Percentiles rank a stretch among this genome's conserved stretches.
These are phyloP conservation scores for Pteropus alecto DNA, from an alignment of 2,113 vertebrate species.

Conservation along the genomic window DNA sequence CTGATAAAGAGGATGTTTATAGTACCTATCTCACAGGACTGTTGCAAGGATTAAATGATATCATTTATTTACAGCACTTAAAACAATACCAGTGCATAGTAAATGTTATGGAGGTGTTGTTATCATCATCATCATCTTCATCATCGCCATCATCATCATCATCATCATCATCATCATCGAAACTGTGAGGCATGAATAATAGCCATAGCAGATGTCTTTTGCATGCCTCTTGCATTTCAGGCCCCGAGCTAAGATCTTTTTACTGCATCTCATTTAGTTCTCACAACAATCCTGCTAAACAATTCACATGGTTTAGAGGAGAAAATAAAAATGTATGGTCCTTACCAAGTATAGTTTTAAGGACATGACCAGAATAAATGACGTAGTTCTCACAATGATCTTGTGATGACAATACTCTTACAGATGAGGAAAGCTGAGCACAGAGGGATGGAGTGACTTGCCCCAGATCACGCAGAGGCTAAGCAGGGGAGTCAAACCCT, in stretches of 20 bases:
- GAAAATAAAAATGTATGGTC: neutral
- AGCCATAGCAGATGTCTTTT: neutral
- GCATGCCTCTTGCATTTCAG: neutral
- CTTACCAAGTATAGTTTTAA: neutral
- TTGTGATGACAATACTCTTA: neutral
- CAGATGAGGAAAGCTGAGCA: neutral
- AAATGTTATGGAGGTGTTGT: neutral
- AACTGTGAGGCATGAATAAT: neutral
- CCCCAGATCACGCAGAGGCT: neutral
- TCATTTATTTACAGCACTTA: neutral
- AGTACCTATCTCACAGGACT: neutral
- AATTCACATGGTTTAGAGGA: neutral
- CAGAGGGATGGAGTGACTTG: neutral
- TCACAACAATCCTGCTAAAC: neutral
- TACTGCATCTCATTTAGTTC: neutral
- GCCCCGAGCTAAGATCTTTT: neutral
- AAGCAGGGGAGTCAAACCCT: neutral
- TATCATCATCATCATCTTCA: neutral
- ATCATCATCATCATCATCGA: neutral
- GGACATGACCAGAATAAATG: neutral
- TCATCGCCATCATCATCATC: neutral
- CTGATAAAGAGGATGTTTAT: neutral
- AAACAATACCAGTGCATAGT: neutral
- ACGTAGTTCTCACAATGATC: neutral
- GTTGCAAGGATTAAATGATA: neutral